Evolutionary conservation across 2,888 invertebrate genomes (phyloP), one percentile per base, ranked within the genome.

Genomic region (Drosophila nr. perissopoda): DNA sequence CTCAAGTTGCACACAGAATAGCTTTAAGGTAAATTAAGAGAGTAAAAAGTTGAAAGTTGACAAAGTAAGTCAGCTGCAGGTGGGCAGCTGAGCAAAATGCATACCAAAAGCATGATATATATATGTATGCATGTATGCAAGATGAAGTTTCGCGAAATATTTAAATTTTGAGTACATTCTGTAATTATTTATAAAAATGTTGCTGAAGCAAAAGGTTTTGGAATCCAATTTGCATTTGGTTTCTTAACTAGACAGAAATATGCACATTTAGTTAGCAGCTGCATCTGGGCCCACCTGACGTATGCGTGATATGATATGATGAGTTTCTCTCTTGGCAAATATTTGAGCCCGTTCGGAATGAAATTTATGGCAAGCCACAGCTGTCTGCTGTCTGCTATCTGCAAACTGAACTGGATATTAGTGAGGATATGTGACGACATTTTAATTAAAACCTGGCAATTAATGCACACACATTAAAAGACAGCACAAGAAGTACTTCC

Each of bases 361-460:
- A 65, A 71, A 84, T 87, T 89, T 84, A 89, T 89, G 73, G 74
- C 67, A 72, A 81, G 74, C 64, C 71, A 76, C 70, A 83, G 79
- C 71, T 46, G 13, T 21, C 13, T 42, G 42, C 11, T 6, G 6
- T 1, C 80, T 29, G 29, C 3, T 7, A 13, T 13, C 13, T 42
- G 42, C 3, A 77, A 70, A 79, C 74, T 64, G 58, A 64, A 56
- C 60, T 79, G 68, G 27, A 69, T 56, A 54, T 62, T 46, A 62
- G 54, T 53, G 56, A 18, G 6, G 56, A 54, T 52, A 74, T 56
- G 85, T 75, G 79, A 74, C 74, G 84, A 89, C 84, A 79, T 84
- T 89, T 84, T 87, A 84, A 89, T 84, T 84, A 89, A 89, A 84
- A 84, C 74, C 81, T 81, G 74, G 48, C 60, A 68, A 72, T 66